A percentile compares a stretch with the other conserved stretches of the same genome.
Evolutionary conservation across 2,888 invertebrate species (phyloP).

Genomic region (Acheta domesticus): DNA sequence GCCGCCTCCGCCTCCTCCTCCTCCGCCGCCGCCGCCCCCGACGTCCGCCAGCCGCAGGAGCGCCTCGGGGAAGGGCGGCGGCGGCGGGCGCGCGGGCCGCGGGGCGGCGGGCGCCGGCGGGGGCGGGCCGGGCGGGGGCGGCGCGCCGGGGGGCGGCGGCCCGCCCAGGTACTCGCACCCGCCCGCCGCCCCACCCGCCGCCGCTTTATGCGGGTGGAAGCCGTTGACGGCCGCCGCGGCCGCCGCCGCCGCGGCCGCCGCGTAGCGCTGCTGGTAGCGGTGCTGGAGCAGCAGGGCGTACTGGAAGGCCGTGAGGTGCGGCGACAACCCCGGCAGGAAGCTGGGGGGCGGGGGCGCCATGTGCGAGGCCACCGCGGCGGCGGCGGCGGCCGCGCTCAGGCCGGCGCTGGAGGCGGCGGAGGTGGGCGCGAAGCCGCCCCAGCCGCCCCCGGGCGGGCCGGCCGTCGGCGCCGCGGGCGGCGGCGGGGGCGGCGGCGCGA

Average conservation of each 20-base stretch:
- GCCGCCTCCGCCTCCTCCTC: not conserved
- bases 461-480: constrained; percentile 44
- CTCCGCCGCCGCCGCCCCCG: not conserved
- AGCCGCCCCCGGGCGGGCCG: constrained; percentile 53
- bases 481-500: constrained; percentile 39
- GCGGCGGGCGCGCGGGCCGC: no score
- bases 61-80: no score
- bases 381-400: not conserved
- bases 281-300: constrained; percentile 35
- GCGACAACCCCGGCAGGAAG: constrained; percentile 26
- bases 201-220: not conserved
- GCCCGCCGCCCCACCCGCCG: not conserved
- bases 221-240: not conserved
- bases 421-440: constrained; percentile 48
- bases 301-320: constrained; percentile 36
- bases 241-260: not conserved
- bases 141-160: not conserved
- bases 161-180: not conserved
- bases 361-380: constrained; percentile 37
- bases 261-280: constrained; percentile 31
- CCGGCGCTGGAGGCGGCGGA: constrained; percentile 19
- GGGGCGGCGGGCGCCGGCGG: no score
- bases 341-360: not conserved
- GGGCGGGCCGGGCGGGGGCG: no score
- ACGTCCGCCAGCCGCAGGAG: no score